Evolutionary conservation across 2,113 vertebrate species (phyloP), one percentile per base, ranked within the genome.

Genomic region (Rhinoderma darwinii): DNA sequence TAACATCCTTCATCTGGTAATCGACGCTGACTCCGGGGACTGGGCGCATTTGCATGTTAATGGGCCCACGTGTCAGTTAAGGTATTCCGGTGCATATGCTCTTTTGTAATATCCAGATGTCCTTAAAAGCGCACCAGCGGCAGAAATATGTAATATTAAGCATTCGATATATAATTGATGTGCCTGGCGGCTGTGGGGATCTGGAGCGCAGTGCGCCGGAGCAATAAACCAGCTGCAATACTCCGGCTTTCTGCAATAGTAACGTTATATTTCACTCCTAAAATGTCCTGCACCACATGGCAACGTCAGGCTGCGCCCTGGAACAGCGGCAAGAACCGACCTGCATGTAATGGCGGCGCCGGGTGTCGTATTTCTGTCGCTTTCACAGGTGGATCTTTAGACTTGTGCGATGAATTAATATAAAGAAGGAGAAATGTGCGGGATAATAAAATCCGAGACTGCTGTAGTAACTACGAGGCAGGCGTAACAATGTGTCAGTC

Each of bases 31-130:
- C 77, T 80, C 20, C 32, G 51, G 51, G 51, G 9, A 41, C 5
- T 18, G 22, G 11, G 17, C 4, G 5, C 32, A 80, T 80, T 80
- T 80, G 51, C 51, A 80, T 56, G 50, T 80, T 80, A 80, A 80
- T 59, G 51, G 51, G 11, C n/a, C 30, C 50, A 59, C 51, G 22
- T 54, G 51, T 7, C 51, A 11, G 77, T 25, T 32, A 78, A 78
- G 76, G 76, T 78, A 78, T 37, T 78, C 76, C 8, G 50, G 8
- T 35, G 47, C 76, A 78, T 54, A 78, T 78, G 77, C 50, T 56
- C 77, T 39, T 80, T 25, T 59, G 50, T 80, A 80, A 80, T 80
- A 80, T 80, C 77, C 77, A 80, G 51, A 80, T 80, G 50, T 80
- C 77, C 51, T 80, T 37, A 80, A 80, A 80, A 56, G 39, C 35